A percentile compares a stretch with the other conserved stretches of the same genome.
Evolutionary conservation across 2,797 vertebrate genomes (phyloP).

Genomic region (Pterois miles): DNA sequence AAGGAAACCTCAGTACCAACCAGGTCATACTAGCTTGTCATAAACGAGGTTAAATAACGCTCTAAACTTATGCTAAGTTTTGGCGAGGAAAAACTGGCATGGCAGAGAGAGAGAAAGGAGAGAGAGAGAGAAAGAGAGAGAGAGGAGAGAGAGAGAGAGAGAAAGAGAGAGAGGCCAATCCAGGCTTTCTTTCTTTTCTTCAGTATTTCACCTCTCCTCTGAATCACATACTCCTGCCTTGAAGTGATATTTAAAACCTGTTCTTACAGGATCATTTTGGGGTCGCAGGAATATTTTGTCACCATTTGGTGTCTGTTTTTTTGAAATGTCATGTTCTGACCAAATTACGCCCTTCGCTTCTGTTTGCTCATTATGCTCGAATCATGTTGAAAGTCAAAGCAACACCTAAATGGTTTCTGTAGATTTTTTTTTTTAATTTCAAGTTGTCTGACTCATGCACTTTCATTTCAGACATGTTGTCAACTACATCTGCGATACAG

Average conservation of each 20-base stretch:
- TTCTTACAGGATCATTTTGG: slow-evolving; percentile 15
- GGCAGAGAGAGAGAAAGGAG: too few relatives aligned
- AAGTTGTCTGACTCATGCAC: background rate
- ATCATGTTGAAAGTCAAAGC: background rate
- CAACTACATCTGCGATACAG: too few relatives aligned
- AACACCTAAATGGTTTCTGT: background rate
- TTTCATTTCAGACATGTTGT: too few relatives aligned
- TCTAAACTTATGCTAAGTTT: too few relatives aligned
- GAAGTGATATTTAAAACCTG: slow-evolving; percentile 49
- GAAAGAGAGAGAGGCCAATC: too few relatives aligned
- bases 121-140: too few relatives aligned
- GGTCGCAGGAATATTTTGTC: slow-evolving; percentile 28
- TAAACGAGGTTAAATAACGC: too few relatives aligned
- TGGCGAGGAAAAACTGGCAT: too few relatives aligned
- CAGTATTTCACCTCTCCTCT: slow-evolving; percentile 12
- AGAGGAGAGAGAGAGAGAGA: too few relatives aligned
- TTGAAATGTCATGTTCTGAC: background rate
- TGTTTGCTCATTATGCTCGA: slow-evolving; percentile 4
- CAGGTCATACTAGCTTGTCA: too few relatives aligned
- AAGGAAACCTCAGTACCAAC: too few relatives aligned
- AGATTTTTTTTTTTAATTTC: too few relatives aligned
- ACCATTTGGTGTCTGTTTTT: slow-evolving; percentile 25
- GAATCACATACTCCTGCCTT: slow-evolving; percentile 38
- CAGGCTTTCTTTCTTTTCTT: background rate
- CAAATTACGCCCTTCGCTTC: background rate